Evolutionary conservation across 2,888 invertebrate species (phyloP).

Genomic region (Brachynemurus nebulosus): DNA sequence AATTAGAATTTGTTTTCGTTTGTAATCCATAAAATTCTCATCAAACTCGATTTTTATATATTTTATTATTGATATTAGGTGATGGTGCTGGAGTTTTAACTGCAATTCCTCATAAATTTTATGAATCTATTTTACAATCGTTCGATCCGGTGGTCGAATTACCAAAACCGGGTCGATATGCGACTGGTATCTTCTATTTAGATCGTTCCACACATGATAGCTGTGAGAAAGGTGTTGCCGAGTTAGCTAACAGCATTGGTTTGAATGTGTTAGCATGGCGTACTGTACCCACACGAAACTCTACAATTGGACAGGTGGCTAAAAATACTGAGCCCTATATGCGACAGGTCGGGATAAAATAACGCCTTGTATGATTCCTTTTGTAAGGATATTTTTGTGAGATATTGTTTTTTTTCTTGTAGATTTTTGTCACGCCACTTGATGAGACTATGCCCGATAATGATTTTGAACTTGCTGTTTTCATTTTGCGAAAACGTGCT

Average conservation of each 20-base stretch:
- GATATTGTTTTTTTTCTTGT: slow-evolving; percentile 21
- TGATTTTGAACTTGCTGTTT: slow-evolving; percentile 33
- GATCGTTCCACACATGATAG: slow-evolving; percentile 69
- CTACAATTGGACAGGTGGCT: slow-evolving; percentile 82
- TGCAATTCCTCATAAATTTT: slow-evolving; percentile 92
- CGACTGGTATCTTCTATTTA: slow-evolving; percentile 91
- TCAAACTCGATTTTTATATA: too few species aligned
- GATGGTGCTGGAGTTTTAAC: slow-evolving; percentile 97
- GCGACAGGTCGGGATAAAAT: too few species aligned
- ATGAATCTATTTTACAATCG: slow-evolving; percentile 52
- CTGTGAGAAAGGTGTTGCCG: slow-evolving; percentile 67
- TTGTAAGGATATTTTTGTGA: not conserved
- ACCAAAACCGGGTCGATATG: slow-evolving; percentile 81
- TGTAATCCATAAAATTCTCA: too few species aligned
- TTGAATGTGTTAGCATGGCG: slow-evolving; percentile 87
- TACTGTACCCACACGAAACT: slow-evolving; percentile 76
- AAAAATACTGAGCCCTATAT: slow-evolving; percentile 90
- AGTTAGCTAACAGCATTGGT: slow-evolving; percentile 64
- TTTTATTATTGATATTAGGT: slow-evolving; percentile 33
- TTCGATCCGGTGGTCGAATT: slow-evolving; percentile 41
- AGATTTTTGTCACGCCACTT: slow-evolving; percentile 43
- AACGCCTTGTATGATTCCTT: too few species aligned
- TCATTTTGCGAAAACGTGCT: slow-evolving; percentile 83
- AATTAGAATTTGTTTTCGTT: too few species aligned
- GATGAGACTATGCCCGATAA: slow-evolving; percentile 21